These are phyloP conservation scores for Tachyglossus aculeatus DNA, from an alignment of 2,797 vertebrate species.

Conservation along the genomic window DNA sequence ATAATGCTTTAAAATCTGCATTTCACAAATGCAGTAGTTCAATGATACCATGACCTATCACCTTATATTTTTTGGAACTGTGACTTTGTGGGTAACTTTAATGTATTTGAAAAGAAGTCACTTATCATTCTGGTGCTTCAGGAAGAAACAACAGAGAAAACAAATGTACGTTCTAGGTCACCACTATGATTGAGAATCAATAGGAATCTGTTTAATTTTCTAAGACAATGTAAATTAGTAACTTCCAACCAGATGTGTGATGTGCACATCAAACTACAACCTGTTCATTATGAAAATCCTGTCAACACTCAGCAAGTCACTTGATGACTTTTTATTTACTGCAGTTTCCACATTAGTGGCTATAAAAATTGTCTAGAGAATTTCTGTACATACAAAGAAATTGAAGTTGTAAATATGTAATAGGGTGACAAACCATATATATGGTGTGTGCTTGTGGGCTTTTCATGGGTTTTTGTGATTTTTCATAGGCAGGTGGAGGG, in stretches of 20 bases:
- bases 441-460: constrained; percentile 3
- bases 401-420: not conserved
- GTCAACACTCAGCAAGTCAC: constrained; percentile 48
- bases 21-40: constrained; percentile 35
- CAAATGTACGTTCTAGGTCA: constrained; percentile 33
- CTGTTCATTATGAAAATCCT: constrained; percentile 58
- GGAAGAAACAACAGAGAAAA: constrained; percentile 31
- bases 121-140: constrained; percentile 37
- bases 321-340: constrained; percentile 38
- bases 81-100: constrained; percentile 15
- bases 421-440: constrained; percentile 39
- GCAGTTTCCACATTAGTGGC: constrained; percentile 41
- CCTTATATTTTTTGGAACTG: constrained; percentile 29
- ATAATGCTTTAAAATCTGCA: constrained; percentile 25
- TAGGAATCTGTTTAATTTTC: constrained; percentile 58
- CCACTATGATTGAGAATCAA: constrained; percentile 52
- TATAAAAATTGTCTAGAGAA: constrained; percentile 39
- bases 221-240: constrained; percentile 60
- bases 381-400: constrained; percentile 18
- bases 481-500: constrained; percentile 4
- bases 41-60: constrained; percentile 36
- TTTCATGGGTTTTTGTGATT: constrained; percentile 41
- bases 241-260: constrained; percentile 55
- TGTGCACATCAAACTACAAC: constrained; percentile 57
- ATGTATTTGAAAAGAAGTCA: constrained; percentile 43